Base-by-base conservation (phyloP, 2,797 vertebrate genomes). In the Cyprinella venusta region DNA sequence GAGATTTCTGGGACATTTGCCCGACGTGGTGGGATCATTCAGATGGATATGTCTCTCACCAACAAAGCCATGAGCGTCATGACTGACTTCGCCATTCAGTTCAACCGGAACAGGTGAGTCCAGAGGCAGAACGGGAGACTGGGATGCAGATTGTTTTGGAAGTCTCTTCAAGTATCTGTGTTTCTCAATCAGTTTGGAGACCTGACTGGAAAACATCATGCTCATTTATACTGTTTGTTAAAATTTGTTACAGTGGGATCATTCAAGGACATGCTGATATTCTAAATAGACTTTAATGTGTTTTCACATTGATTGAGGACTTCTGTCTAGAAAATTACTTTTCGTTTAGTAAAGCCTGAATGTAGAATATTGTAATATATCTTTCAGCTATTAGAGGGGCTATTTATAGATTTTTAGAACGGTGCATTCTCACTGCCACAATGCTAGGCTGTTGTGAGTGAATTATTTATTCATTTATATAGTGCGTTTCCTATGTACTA, bases 1-100 rank as follows among this genome's bases (percentile, higher is more conserved):
- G 98, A 99, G 92, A 99, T 99, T 89, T 96, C 93, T 0, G 98
- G 98, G 76, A 97, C 96, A 0, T 99, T 99, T 89, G 96, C 94
- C 64, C 94, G 98, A 61, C 96, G 97, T 19, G 95, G 95, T 59
- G 98, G 97, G 7, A 94, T 96, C 84, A 96, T 98, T 86, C 96
- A 97, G 87, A 98, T 99, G 97, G 98, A 99, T 89, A 92, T 99
- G 2, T 94, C 96, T 71, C 94, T 99, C 54, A 98, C 94, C 2
- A 99, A 99, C 93, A 98, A 98, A 90, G 97, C 98, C 59, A 95
- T 99, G 93, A 97, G 97, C 84, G 95, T 97, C 89, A 99, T 99
- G 97, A 96, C 94, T 0, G 98, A 99, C 91, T 99, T 99, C 0
- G 98, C 98, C 84, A 97, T 99, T 91, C 98, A 99, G 92, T 99